Conservation (phyloP, 53 echinoderm and acorn worm genomes). For the Crossaster papposus region DNA sequence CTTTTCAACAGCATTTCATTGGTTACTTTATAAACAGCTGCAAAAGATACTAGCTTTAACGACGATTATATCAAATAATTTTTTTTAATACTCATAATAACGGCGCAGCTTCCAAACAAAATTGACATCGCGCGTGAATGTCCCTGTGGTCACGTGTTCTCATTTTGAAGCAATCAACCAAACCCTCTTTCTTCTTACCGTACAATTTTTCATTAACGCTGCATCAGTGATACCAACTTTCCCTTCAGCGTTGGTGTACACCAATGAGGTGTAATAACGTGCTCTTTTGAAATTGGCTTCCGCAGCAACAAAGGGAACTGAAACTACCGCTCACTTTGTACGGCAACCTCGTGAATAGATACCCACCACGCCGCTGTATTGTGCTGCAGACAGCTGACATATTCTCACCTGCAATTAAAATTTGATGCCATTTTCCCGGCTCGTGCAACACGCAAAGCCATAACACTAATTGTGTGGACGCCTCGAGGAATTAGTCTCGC, state of each 20-base stretch:
- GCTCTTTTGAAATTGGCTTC: background rate
- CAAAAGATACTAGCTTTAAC: too few relatives aligned
- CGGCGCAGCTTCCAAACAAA: too few relatives aligned
- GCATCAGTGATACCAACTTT: background rate
- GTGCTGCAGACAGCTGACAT: slow-evolving; percentile 33
- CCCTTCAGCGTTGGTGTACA: background rate
- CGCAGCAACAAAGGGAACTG: background rate
- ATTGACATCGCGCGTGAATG: too few relatives aligned
- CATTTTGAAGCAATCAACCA: background rate
- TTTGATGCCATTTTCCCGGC: background rate
- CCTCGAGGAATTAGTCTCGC: background rate
- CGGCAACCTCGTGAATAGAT: background rate
- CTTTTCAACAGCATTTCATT: too few relatives aligned
- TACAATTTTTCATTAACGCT: background rate
- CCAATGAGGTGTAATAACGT: background rate
- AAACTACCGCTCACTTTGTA: background rate
- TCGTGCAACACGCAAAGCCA: background rate
- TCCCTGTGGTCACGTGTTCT: too few relatives aligned
- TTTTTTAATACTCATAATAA: too few relatives aligned
- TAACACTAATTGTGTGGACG: slow-evolving; percentile 4
- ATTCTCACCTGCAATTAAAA: slow-evolving; percentile 45
- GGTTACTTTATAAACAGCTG: too few relatives aligned
- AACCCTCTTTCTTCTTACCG: background rate
- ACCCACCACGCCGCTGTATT: background rate
- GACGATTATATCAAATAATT: too few relatives aligned